Evolutionary conservation across 1,140 invertebrate species (phyloP).

Genomic region (Drosophila neocordata): DNA sequence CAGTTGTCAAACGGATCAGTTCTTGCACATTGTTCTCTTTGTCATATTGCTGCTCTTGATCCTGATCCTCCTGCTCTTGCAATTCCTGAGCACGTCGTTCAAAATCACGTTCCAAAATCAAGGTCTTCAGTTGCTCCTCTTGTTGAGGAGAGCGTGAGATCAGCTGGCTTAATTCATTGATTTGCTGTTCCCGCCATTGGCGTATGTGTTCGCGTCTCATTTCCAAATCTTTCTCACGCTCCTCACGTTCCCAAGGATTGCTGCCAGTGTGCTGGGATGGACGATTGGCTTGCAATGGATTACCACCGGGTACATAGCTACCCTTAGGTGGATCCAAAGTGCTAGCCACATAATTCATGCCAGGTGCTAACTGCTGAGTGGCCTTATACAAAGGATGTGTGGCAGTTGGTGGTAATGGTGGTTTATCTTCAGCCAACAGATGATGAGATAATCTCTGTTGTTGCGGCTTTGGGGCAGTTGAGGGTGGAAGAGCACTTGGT

Average conservation of each 20-base stretch:
- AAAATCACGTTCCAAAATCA: slow-evolving; percentile 94
- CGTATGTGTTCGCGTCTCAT: slow-evolving; percentile 77
- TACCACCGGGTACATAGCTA: slow-evolving; percentile 86
- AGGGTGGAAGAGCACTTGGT: slow-evolving; percentile 61
- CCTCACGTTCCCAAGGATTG: slow-evolving; percentile 95
- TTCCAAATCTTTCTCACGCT: slow-evolving; percentile 89
- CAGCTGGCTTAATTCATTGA: slow-evolving; percentile 88
- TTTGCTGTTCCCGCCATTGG: slow-evolving; percentile 92
- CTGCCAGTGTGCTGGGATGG: slow-evolving; percentile 78
- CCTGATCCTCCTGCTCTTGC: slow-evolving; percentile 88
- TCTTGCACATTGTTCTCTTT: slow-evolving; percentile 82
- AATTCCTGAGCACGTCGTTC: slow-evolving; percentile 92
- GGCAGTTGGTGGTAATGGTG: slow-evolving; percentile 88
- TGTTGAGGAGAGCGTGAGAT: slow-evolving; percentile 89
- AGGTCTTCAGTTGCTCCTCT: slow-evolving; percentile 92
- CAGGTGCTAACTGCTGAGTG: slow-evolving; percentile 84
- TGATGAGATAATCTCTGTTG: slow-evolving; percentile 66
- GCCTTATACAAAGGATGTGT: slow-evolving; percentile 89
- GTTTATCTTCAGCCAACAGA: slow-evolving; percentile 83
- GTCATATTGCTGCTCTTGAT: slow-evolving; percentile 86
- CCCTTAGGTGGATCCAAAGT: slow-evolving; percentile 90
- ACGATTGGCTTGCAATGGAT: slow-evolving; percentile 25
- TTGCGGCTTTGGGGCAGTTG: slow-evolving; percentile 81
- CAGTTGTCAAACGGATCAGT: slow-evolving; percentile 62
- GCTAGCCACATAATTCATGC: slow-evolving; percentile 84